These are phyloP conservation scores for Tetheella fluctuosa DNA, from an alignment of 2,888 invertebrate genomes.

Conservation along the genomic window DNA sequence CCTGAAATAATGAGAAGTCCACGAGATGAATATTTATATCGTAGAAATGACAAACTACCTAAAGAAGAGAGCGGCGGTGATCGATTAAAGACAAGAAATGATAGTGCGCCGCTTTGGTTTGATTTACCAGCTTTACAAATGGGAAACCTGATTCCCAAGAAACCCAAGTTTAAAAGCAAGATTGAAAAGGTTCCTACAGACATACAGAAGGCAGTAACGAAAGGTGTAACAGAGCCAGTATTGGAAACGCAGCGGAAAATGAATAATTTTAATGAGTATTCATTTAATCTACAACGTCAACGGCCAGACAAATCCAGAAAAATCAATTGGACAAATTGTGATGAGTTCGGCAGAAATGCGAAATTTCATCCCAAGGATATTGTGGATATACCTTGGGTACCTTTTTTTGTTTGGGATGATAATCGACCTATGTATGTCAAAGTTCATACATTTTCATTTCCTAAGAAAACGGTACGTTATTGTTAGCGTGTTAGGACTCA, in stretches of 20 bases:
- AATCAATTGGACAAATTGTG: slow-evolving; percentile 59
- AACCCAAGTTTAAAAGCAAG: neutral
- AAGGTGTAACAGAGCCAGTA: neutral
- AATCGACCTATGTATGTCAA: slow-evolving; percentile 17
- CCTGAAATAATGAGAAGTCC: slow-evolving; percentile 15
- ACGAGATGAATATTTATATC: slow-evolving; percentile 24
- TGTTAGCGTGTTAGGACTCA: too few relatives aligned
- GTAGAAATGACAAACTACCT: slow-evolving; percentile 4
- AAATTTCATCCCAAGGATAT: slow-evolving; percentile 60
- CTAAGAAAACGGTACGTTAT: slow-evolving; percentile 54
- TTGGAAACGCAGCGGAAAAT: neutral
- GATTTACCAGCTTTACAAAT: slow-evolving; percentile 38
- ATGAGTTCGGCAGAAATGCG: slow-evolving; percentile 52
- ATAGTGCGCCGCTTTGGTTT: slow-evolving; percentile 27
- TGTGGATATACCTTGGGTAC: slow-evolving; percentile 59
- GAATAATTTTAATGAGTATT: slow-evolving; percentile 24
- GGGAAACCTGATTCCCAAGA: slow-evolving; percentile 30
- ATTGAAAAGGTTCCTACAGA: neutral
- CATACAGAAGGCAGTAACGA: neutral
- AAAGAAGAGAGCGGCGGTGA: neutral
- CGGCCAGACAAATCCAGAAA: neutral
- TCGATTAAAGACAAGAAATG: slow-evolving; percentile 13
- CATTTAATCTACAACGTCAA: slow-evolving; percentile 27
- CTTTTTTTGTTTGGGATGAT: slow-evolving; percentile 65
- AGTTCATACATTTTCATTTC: slow-evolving; percentile 54